phyloP scores from a whole-genome alignment of 2,113 vertebrate genomes.

The Girardinichthys multiradiatus region DNA sequence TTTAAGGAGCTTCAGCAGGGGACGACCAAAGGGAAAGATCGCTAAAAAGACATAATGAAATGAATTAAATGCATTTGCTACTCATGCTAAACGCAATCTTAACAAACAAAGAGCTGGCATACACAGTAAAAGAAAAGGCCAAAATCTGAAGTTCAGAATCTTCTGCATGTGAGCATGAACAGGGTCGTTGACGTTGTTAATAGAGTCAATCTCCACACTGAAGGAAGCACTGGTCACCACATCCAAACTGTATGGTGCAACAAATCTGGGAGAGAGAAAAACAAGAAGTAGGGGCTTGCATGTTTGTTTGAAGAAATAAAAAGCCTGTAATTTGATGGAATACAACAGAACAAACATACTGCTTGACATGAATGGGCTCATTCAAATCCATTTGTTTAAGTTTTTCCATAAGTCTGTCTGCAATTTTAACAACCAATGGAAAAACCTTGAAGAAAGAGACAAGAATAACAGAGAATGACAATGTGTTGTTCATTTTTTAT shows the following conservation, averaged over 20 bases:
- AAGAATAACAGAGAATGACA: not conserved
- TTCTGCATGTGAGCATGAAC: conserved; percentile 78
- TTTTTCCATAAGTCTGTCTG: conserved; percentile 60
- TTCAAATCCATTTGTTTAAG: conserved; percentile 49
- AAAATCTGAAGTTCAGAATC: conserved; percentile 66
- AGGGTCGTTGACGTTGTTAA: conserved; percentile 83
- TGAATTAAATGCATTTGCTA: not conserved
- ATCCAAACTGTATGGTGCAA: conserved; percentile 85
- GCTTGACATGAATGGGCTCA: conserved; percentile 65
- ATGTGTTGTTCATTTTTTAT: too few relatives aligned
- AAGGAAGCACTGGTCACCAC: conserved; percentile 84
- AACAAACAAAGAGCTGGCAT: not conserved
- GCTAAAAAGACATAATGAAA: conserved; percentile 34
- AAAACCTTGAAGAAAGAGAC: conserved; percentile 56
- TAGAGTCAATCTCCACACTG: conserved; percentile 83
- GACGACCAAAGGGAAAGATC: conserved; percentile 29
- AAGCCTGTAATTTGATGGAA: not conserved
- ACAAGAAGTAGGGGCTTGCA: not conserved
- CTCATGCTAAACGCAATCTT: fast-evolving
- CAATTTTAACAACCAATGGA: conserved; percentile 61
- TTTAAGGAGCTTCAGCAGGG: conserved; percentile 24
- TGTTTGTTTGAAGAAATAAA: not conserved
- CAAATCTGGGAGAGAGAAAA: conserved; percentile 66
- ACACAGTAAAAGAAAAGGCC: conserved; percentile 32
- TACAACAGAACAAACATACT: conserved; percentile 53